Evolutionary conservation across 2,888 invertebrate genomes (phyloP), one percentile per base, ranked within the genome.

Genomic region (Cybosia mesomella): DNA sequence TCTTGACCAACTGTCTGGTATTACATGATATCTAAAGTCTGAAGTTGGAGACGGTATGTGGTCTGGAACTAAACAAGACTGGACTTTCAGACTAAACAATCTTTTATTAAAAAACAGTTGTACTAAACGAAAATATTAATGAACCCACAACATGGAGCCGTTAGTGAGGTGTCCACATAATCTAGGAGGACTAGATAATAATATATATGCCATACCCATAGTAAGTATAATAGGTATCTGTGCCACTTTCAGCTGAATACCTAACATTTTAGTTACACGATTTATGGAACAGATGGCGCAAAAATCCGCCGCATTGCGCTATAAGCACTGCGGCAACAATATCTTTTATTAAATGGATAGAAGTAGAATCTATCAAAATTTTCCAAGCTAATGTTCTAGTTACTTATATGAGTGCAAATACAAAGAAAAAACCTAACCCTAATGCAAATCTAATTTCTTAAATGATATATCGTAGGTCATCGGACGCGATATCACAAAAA

Each of bases 301-400:
- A 57, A 53, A 58, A 67, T 70, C 67, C 58, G 67, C 80, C 79
- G 80, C 80, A 80, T 34, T 80, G 80, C 80, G 80, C 80, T 79
- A 77, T 66, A 9, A 68, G 68, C 74, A 71, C 70, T 79, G 79
- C 79, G 81, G 71, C 65, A 74, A 67, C 54, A 59, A 54, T 15
- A 54, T 22, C 36, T 63, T 22, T 18, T 63, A 18, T 58, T 18
- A 15, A 59, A 1, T 22, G 55, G 32, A 66, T 18, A n/a, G 43
- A 69, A 67, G 67, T 64, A 28, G 39, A 64, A 53, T 66, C 1
- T 61, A n/a, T n/a, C 54, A 66, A 54, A 64, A 36, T 32, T 36
- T 9, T 22, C 13, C 9, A 18, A 39, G 39, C 15, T 15, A 39
- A 18, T 0, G 3, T 36, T 15, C 1, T 3, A 43, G 43, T 18